A percentile compares a stretch with the other conserved stretches of the same genome.
Evolutionary conservation across 2,113 vertebrate species (phyloP).

Genomic region (Phylloscopus trochilus): DNA sequence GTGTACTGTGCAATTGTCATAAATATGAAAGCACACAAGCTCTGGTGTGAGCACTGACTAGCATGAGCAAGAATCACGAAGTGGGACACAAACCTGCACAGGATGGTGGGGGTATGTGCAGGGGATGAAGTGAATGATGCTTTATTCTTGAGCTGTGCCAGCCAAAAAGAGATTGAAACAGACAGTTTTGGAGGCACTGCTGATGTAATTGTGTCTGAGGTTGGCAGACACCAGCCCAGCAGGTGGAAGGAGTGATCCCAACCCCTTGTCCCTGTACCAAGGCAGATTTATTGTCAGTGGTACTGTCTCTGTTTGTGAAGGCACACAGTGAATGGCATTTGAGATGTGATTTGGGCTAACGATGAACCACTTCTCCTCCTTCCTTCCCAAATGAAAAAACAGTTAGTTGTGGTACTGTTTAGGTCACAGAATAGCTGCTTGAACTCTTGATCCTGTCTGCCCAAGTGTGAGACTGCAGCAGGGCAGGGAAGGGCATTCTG

Average conservation of each 20-base stretch:
- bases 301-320: neutral
- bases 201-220: neutral
- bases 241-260: neutral
- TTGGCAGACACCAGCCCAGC: neutral
- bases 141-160: neutral
- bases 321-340: neutral
- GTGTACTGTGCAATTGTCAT: neutral
- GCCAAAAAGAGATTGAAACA: neutral
- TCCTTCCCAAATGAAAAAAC: neutral
- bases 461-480: neutral
- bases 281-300: neutral
- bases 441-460: neutral
- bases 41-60: neutral
- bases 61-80: neutral
- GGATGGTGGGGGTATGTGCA: neutral
- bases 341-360: neutral
- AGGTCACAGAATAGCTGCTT: neutral
- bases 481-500: neutral
- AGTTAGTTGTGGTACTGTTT: neutral
- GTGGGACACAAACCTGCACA: neutral
- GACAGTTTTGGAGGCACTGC: neutral
- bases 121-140: neutral
- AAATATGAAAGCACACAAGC: neutral
- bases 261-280: accelerated
- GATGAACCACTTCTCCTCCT: neutral